Conservation (phyloP, 1,140 invertebrate species). For the Planococcus citri region DNA sequence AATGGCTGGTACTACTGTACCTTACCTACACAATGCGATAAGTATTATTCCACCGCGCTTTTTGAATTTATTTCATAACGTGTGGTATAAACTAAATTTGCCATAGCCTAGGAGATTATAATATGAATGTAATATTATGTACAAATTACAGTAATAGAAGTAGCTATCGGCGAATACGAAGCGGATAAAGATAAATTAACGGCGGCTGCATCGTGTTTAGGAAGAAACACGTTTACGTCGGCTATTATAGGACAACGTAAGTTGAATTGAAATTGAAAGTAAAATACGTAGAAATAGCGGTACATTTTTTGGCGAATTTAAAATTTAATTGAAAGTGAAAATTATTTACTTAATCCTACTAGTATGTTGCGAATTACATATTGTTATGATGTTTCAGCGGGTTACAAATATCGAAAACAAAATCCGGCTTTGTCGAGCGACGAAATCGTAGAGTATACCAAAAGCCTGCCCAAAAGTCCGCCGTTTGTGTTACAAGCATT, state of each 20-base stretch:
- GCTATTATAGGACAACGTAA: constrained; percentile 10
- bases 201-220: constrained; percentile 33
- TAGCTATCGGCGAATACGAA: constrained; percentile 59
- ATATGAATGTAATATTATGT: too few relatives aligned
- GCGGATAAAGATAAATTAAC: constrained; percentile 47
- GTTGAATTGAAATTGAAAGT: background rate
- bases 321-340: too few relatives aligned
- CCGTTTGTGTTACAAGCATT: constrained; percentile 27
- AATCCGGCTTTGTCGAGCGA: constrained; percentile 14
- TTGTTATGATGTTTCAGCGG: background rate
- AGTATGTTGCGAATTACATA: background rate
- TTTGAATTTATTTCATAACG: too few relatives aligned
- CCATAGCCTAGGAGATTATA: too few relatives aligned
- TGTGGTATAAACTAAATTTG: too few relatives aligned
- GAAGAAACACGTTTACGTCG: constrained; percentile 10
- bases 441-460: constrained; percentile 25
- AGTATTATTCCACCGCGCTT: too few relatives aligned
- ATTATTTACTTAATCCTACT: background rate
- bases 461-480: constrained; percentile 26
- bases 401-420: constrained; percentile 1
- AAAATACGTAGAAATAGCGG: background rate
- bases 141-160: constrained; percentile 55
- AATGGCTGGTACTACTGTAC: background rate
- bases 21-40: too few relatives aligned
- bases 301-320: too few relatives aligned